Evolutionary conservation across 2,797 vertebrate genomes (phyloP).

Genomic region (Heteromormyrus szaboi): DNA sequence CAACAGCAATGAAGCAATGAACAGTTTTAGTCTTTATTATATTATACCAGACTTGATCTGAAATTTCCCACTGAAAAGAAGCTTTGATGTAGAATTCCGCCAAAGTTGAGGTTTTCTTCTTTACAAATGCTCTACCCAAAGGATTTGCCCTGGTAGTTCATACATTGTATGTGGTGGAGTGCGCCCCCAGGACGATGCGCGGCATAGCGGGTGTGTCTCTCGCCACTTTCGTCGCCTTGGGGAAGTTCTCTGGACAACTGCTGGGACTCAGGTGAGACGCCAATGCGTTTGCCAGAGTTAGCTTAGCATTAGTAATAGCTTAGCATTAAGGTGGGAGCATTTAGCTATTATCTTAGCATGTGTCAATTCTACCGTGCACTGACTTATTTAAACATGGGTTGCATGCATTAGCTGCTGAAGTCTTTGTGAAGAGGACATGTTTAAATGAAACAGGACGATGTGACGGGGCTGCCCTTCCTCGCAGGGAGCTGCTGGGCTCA

Average conservation of each 20-base stretch:
- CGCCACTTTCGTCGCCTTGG: constrained; percentile 47
- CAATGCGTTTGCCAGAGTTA: not conserved
- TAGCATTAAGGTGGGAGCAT: not conserved
- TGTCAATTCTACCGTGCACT: not conserved
- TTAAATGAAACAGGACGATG: not conserved
- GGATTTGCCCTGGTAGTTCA: constrained; percentile 50
- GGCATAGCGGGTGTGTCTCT: constrained; percentile 52
- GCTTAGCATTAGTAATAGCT: not conserved
- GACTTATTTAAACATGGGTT: not conserved
- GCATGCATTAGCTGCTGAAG: not conserved
- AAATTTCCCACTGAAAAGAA: not conserved
- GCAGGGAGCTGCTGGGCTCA: constrained; percentile 64
- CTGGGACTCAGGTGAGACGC: constrained; percentile 62
- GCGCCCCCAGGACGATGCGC: constrained; percentile 53
- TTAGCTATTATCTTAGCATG: not conserved
- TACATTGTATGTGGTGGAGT: constrained; percentile 56
- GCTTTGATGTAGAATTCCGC: not conserved
- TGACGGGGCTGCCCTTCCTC: not conserved
- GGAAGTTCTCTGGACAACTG: constrained; percentile 63
- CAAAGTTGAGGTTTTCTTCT: not conserved
- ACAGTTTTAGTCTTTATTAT: not conserved
- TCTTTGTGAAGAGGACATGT: not conserved
- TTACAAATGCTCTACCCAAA: constrained; percentile 24
- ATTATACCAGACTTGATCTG: not conserved
- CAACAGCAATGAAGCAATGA: not conserved